Evolutionary conservation across 2,888 invertebrate species (phyloP).

Genomic region (Leucophora obtusa): DNA sequence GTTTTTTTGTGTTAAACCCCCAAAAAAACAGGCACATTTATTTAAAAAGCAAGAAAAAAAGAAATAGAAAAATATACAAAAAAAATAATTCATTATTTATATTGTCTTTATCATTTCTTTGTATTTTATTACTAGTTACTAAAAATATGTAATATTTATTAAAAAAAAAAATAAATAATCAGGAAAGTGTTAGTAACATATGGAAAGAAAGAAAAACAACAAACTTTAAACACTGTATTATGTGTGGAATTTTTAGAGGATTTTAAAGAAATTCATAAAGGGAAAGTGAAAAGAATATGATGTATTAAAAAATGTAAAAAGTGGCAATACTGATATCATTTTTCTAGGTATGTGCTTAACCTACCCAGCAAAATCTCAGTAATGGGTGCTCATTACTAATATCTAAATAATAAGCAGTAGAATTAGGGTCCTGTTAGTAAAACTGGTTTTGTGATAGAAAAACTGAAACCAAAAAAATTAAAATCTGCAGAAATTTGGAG

Average conservation of each 20-base stretch:
- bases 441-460: no score
- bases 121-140: slow-evolving; percentile 48
- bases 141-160: slow-evolving; percentile 25
- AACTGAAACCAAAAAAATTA: no score
- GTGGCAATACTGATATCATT: no score
- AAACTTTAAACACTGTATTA: neutral
- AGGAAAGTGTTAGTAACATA: slow-evolving; percentile 17
- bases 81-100: slow-evolving; percentile 74
- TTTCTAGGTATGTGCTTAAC: no score
- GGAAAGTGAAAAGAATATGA: no score
- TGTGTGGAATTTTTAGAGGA: neutral
- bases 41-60: slow-evolving; percentile 78
- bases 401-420: no score
- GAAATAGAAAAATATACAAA: slow-evolving; percentile 78
- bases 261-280: slow-evolving; percentile 9
- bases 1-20: slow-evolving; percentile 74
- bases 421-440: no score
- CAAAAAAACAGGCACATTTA: slow-evolving; percentile 74
- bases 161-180: slow-evolving; percentile 19
- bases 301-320: no score
- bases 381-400: no score
- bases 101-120: slow-evolving; percentile 67
- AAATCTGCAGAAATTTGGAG: no score
- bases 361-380: no score
- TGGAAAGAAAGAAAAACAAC: neutral